These are phyloP conservation scores for Drosophila trapezifrons DNA, from an alignment of 1,140 invertebrate genomes.

Conservation along the genomic window DNA sequence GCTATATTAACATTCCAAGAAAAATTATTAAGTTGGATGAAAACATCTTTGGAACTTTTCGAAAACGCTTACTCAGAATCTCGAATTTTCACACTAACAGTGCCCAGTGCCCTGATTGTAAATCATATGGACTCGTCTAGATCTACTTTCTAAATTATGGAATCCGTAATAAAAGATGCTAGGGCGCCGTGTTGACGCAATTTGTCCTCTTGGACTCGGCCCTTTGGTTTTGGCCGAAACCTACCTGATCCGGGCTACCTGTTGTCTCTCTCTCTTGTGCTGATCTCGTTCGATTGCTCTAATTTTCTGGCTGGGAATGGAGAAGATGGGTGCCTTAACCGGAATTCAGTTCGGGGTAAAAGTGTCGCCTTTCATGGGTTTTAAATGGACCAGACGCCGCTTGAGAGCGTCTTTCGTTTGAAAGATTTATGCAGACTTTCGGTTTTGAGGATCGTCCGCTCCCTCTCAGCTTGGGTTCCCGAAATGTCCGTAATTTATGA, in stretches of 20 bases:
- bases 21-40: too few species aligned
- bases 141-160: constrained; percentile 36
- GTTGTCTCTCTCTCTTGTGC: constrained; percentile 1
- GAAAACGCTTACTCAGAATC: background rate
- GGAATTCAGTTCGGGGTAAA: constrained; percentile 63
- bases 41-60: background rate
- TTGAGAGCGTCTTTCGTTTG: constrained; percentile 52
- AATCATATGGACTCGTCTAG: constrained; percentile 5
- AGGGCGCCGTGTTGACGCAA: constrained; percentile 54
- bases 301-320: constrained; percentile 36
- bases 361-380: constrained; percentile 65
- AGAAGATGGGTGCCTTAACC: constrained; percentile 40
- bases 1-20: too few species aligned
- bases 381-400: constrained; percentile 51
- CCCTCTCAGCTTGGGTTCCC: constrained; percentile 24
- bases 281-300: constrained; percentile 46
- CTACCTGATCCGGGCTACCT: constrained; percentile 52
- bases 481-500: constrained; percentile 54
- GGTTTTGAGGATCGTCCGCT: constrained; percentile 33
- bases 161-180: constrained; percentile 33
- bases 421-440: constrained; percentile 74
- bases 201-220: constrained; percentile 3
- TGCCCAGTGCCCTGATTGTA: background rate
- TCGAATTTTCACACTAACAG: too few species aligned
- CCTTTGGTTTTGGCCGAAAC: constrained; percentile 24